Percentiles rank a stretch among this genome's conserved stretches.
Conservation (phyloP, 2,888 invertebrate genomes). For the Lycophotia porphyrea region DNA sequence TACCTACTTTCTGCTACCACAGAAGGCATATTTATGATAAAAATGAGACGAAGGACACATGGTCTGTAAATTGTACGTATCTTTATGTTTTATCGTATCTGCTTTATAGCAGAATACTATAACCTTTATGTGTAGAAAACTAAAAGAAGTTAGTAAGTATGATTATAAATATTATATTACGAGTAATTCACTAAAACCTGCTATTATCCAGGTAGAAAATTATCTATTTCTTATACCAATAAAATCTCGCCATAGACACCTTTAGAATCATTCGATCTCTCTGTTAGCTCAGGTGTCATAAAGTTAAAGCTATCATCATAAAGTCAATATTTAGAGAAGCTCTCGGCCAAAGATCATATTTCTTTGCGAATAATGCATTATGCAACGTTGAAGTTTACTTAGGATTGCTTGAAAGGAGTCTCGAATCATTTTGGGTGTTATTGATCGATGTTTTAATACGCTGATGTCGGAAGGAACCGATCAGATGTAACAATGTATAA, state of each 20-base stretch:
- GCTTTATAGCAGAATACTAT: no score
- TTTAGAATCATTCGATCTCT: conserved; percentile 47
- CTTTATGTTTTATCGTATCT: no score
- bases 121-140: not conserved
- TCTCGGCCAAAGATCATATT: conserved; percentile 82
- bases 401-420: conserved; percentile 74
- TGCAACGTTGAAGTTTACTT: conserved; percentile 83
- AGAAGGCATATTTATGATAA: no score
- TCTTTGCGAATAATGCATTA: conserved; percentile 83
- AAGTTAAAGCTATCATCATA: conserved; percentile 78
- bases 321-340: conserved; percentile 83
- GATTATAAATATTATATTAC: not conserved
- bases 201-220: conserved; percentile 7
- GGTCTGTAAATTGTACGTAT: no score
- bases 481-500: conserved; percentile 5
- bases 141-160: not conserved
- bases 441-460: conserved; percentile 41
- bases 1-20: no score
- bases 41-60: no score
- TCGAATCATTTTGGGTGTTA: conserved; percentile 46
- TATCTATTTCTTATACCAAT: conserved; percentile 38
- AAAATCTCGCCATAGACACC: conserved; percentile 61
- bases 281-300: conserved; percentile 87
- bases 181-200: not conserved
- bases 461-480: conserved; percentile 8